These are phyloP conservation scores for Thecocarcelia acutangulata DNA, from an alignment of 2,888 invertebrate species.

Conservation along the genomic window DNA sequence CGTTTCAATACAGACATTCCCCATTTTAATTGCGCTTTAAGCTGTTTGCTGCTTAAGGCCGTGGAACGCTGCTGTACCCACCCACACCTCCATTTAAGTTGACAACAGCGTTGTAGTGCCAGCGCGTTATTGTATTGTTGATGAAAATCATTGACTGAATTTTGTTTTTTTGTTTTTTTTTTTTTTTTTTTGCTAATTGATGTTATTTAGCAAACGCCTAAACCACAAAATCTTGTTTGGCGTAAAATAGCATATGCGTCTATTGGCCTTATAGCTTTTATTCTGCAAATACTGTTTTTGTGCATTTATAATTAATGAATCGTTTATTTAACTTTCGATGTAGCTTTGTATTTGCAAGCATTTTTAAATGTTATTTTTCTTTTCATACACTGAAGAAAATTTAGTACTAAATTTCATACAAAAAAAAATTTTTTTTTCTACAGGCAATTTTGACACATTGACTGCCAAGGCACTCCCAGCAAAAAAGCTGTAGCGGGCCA, in stretches of 20 bases:
- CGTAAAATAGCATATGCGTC: slow-evolving; percentile 28
- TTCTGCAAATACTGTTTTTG: slow-evolving; percentile 3
- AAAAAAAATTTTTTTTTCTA: too few relatives aligned
- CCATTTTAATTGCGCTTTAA: slow-evolving; percentile 45
- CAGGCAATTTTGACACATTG: too few relatives aligned
- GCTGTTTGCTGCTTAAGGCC: slow-evolving; percentile 20
- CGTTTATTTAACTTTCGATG: slow-evolving; percentile 57
- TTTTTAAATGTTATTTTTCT: slow-evolving; percentile 5
- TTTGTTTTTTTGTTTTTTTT: too few relatives aligned
- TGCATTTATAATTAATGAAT: slow-evolving; percentile 56
- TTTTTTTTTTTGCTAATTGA: slow-evolving; percentile 70
- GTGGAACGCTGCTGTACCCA: not conserved
- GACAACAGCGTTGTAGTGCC: slow-evolving; percentile 31
- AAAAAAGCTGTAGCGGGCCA: too few relatives aligned
- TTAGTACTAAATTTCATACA: not conserved
- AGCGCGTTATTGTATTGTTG: slow-evolving; percentile 45
- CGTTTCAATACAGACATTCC: slow-evolving; percentile 22
- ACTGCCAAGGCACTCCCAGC: too few relatives aligned
- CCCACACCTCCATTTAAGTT: slow-evolving; percentile 14
- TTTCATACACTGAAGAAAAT: not conserved
- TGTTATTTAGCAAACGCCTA: slow-evolving; percentile 72
- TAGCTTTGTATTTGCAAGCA: not conserved
- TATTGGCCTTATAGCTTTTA: slow-evolving; percentile 15
- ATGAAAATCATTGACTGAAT: slow-evolving; percentile 37
- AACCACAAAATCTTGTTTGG: slow-evolving; percentile 70